Percentiles rank a stretch among this genome's conserved stretches.
Evolutionary conservation across 2,888 invertebrate genomes (phyloP).

Genomic region (Cryptus armator): DNA sequence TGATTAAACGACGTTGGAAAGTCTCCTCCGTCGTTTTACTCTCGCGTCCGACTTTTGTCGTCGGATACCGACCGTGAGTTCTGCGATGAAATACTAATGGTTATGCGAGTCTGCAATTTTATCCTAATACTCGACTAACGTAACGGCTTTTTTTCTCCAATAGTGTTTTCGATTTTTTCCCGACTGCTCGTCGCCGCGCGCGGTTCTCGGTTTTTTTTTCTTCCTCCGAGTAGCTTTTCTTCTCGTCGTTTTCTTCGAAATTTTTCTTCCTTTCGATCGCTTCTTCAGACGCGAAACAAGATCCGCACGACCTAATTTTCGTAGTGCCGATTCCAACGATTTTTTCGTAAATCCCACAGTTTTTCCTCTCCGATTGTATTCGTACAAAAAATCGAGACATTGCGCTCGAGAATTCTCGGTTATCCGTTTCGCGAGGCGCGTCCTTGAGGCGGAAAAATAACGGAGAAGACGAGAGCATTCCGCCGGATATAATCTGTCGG

Average conservation of each 20-base stretch:
- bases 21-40: conserved; percentile 3
- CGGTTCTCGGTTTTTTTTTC: conserved; percentile 13
- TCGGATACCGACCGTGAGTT: conserved; percentile 15
- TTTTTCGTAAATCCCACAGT: conserved; percentile 58
- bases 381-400: conserved; percentile 61
- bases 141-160: conserved; percentile 48
- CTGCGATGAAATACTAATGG: conserved; percentile 29
- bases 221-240: conserved; percentile 2
- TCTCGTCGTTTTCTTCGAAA: conserved; percentile 1
- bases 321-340: conserved; percentile 47
- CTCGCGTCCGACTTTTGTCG: neutral
- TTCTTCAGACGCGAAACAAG: conserved; percentile 51
- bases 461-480: conserved; percentile 65
- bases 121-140: conserved; percentile 38
- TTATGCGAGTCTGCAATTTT: conserved; percentile 28
- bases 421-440: conserved; percentile 1
- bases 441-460: conserved; percentile 35
- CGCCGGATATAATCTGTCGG: conserved; percentile 60
- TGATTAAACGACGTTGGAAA: conserved; percentile 44
- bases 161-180: neutral
- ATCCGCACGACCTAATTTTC: conserved; percentile 64
- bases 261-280: conserved; percentile 41
- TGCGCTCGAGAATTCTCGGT: conserved; percentile 13
- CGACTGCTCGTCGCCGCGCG: conserved; percentile 3
- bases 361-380: conserved; percentile 61